Evolutionary conservation across 2,888 invertebrate species (phyloP).

Genomic region (Stenurella melanura): DNA sequence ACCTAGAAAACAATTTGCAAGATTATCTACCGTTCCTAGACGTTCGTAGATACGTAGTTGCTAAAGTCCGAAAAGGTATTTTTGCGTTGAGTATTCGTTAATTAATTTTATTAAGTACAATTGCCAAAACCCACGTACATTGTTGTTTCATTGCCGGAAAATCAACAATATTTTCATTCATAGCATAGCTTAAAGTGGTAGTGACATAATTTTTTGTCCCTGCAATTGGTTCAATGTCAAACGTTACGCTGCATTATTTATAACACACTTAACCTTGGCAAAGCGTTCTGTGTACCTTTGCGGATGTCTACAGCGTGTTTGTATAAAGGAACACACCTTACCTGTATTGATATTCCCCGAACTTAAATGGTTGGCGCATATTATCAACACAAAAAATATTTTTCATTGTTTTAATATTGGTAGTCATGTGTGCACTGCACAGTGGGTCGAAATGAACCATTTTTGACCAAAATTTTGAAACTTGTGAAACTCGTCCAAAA

Average conservation of each 20-base stretch:
- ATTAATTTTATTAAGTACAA: neutral
- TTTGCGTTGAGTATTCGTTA: neutral
- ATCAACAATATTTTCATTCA: neutral
- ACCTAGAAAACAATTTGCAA: too few relatives aligned
- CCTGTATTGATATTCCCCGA: too few relatives aligned
- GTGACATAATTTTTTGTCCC: conserved; percentile 1
- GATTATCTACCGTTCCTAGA: too few relatives aligned
- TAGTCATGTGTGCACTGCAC: too few relatives aligned
- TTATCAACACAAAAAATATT: too few relatives aligned
- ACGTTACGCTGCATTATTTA: neutral
- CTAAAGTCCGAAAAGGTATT: neutral
- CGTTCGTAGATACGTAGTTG: too few relatives aligned
- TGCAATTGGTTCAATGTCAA: neutral
- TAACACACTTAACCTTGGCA: neutral
- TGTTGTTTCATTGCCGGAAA: neutral
- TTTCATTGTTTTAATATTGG: too few relatives aligned
- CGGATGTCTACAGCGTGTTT: neutral
- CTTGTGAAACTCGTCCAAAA: too few relatives aligned
- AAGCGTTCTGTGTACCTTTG: neutral
- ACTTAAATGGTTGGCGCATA: too few relatives aligned
- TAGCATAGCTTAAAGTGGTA: neutral
- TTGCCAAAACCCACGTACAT: neutral
- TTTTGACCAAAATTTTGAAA: too few relatives aligned
- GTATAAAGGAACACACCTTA: too few relatives aligned
- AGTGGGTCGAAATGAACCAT: too few relatives aligned